phyloP scores from a whole-genome alignment of 2,113 vertebrate genomes.

The Rhombomys opimus region DNA sequence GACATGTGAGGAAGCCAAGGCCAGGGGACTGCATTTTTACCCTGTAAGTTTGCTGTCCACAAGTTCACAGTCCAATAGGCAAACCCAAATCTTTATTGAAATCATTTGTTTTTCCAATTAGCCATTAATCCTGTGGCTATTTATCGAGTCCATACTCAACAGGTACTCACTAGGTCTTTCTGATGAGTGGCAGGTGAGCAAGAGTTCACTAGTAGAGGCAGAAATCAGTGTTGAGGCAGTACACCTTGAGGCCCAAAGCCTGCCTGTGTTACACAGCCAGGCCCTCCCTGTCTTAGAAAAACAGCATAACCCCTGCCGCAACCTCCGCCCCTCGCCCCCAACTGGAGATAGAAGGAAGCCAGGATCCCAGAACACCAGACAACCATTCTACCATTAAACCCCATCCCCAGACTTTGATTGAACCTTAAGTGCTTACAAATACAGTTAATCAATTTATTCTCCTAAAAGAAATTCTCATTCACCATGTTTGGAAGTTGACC shows the following conservation, averaged over 20 bases:
- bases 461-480: neutral
- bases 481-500: neutral
- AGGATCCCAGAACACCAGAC: neutral
- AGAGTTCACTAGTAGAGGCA: neutral
- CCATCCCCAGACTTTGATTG: neutral
- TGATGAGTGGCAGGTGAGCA: neutral
- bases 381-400: neutral
- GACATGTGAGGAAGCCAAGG: neutral
- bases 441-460: neutral
- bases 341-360: neutral
- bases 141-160: neutral
- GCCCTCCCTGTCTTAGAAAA: neutral
- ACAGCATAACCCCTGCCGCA: too few relatives aligned
- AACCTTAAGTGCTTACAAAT: neutral
- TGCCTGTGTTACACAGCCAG: neutral
- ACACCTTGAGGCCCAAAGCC: neutral
- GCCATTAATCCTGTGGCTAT: neutral
- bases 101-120: neutral
- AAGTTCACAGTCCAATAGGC: neutral
- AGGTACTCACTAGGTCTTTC: neutral
- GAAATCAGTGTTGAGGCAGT: neutral
- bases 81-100: neutral
- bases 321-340: accelerated
- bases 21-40: neutral
- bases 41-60: neutral